phyloP scores from a whole-genome alignment of 1,140 invertebrate genomes.

The Saxidomus purpurata region DNA sequence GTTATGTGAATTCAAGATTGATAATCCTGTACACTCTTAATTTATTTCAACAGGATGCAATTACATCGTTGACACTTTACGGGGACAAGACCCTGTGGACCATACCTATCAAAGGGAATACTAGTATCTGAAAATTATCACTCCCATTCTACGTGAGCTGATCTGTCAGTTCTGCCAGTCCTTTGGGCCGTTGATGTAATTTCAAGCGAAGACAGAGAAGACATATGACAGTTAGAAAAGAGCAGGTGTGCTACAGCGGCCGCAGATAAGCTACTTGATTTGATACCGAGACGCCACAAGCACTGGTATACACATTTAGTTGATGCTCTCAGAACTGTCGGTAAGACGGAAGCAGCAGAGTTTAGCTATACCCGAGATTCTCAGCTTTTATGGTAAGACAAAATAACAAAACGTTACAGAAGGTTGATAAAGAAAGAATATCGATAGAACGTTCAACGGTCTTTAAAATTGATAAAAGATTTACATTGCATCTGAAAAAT shows the following conservation, averaged over 20 bases:
- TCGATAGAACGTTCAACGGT: no score
- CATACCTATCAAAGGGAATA: constrained; percentile 11
- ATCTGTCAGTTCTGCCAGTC: background rate
- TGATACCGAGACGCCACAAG: background rate
- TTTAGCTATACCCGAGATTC: constrained; percentile 17
- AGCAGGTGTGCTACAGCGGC: background rate
- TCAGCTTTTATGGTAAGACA: background rate
- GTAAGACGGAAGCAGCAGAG: background rate
- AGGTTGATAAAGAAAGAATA: no score
- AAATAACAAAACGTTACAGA: no score
- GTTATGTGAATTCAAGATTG: no score
- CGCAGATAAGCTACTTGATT: background rate
- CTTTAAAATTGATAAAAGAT: no score
- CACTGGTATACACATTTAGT: background rate
- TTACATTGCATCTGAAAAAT: no score
- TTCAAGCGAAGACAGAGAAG: constrained; percentile 28
- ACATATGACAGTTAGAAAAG: background rate
- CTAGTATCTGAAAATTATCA: constrained; percentile 7
- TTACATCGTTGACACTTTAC: constrained; percentile 7
- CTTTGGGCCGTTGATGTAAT: background rate
- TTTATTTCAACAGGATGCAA: constrained; percentile 13
- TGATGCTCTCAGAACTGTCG: background rate
- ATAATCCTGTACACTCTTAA: no score
- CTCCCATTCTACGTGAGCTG: background rate
- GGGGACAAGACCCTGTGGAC: constrained; percentile 12